Evolutionary conservation across 2,797 vertebrate species (phyloP).

Genomic region (Merluccius polli): DNA sequence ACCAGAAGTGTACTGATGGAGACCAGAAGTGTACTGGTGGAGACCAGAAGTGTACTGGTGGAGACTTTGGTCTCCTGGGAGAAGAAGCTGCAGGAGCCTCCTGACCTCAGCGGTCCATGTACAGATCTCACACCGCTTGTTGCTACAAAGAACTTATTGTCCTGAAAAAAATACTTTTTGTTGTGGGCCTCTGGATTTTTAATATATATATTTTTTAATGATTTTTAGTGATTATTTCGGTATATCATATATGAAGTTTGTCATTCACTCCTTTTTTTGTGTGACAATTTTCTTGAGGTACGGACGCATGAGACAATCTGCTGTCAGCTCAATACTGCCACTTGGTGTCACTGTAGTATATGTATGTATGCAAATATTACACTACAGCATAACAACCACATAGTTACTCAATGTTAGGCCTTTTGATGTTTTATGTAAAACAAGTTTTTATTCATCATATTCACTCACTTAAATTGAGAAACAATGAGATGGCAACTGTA

Average conservation of each 20-base stretch:
- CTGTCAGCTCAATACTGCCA: constrained; percentile 42
- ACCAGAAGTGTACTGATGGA: neutral
- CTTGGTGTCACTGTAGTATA: constrained; percentile 47
- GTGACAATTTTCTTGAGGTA: constrained; percentile 15
- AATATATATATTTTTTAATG: neutral
- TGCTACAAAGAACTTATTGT: no score
- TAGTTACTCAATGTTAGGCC: constrained; percentile 6
- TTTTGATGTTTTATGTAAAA: constrained; percentile 22
- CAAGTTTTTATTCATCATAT: constrained; percentile 2
- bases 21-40: neutral
- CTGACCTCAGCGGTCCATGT: neutral
- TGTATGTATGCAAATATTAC: neutral
- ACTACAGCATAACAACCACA: neutral
- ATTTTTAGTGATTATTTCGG: neutral
- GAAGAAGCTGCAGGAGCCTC: neutral
- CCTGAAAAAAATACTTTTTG: neutral
- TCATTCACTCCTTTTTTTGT: neutral
- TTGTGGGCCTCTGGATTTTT: neutral
- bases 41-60: neutral
- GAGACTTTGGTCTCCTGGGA: neutral
- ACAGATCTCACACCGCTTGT: no score
- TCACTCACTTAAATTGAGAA: constrained; percentile 4
- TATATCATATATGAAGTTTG: neutral
- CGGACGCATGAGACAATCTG: constrained; percentile 7
- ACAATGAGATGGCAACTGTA: constrained; percentile 24